Evolutionary conservation across 2,888 invertebrate genomes (phyloP).

Genomic region (Temnothorax rugatulus): DNA sequence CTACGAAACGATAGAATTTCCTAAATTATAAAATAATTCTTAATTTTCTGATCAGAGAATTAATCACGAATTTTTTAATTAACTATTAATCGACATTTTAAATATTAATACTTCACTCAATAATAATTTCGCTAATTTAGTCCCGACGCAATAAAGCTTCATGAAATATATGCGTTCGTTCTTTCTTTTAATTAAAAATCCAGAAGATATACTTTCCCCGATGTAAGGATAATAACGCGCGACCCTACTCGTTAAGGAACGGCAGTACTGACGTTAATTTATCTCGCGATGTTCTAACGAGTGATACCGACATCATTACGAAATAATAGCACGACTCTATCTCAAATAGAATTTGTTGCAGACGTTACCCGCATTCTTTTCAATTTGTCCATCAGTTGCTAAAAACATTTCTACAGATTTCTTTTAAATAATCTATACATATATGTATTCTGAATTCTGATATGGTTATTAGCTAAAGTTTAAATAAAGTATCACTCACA

Average conservation of each 20-base stretch:
- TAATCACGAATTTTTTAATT: background rate
- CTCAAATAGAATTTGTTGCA: conserved; percentile 16
- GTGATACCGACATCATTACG: conserved; percentile 76
- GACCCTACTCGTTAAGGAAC: conserved; percentile 68
- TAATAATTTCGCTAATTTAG: conserved; percentile 27
- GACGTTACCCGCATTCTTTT: background rate
- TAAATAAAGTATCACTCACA: background rate
- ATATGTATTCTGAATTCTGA: background rate
- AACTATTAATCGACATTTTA: background rate
- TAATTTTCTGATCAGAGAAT: background rate
- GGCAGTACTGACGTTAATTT: conserved; percentile 73
- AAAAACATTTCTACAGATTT: background rate
- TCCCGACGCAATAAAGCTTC: conserved; percentile 3
- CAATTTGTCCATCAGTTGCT: background rate
- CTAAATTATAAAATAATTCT: background rate
- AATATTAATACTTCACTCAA: conserved; percentile 18
- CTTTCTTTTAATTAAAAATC: conserved; percentile 75
- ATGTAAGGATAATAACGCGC: conserved; percentile 72
- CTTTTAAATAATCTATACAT: background rate
- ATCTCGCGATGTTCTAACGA: conserved; percentile 70
- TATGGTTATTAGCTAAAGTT: background rate
- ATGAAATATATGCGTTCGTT: conserved; percentile 41
- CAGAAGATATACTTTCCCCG: conserved; percentile 58
- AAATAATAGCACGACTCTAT: conserved; percentile 10
- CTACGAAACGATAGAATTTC: background rate